Conservation (phyloP, 2,797 vertebrate genomes). For the Epinephelus awoara region DNA sequence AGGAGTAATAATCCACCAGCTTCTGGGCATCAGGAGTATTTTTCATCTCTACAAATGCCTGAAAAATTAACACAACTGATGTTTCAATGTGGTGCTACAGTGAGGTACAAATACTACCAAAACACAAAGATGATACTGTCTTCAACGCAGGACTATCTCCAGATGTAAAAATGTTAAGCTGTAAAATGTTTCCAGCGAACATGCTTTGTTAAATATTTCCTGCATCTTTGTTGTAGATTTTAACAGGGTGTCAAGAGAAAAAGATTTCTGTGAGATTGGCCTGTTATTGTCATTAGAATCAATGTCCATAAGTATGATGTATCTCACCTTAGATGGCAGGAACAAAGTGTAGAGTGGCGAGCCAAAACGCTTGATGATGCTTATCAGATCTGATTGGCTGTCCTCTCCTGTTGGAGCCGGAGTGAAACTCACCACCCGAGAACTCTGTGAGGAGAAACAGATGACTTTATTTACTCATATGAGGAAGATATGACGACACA, state of each 20-base stretch:
- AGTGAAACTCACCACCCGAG: constrained; percentile 78
- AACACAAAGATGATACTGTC: too few relatives aligned
- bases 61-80: background rate
- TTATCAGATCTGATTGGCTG: constrained; percentile 70
- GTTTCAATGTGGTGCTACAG: background rate
- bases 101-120: too few relatives aligned
- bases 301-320: too few relatives aligned
- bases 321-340: constrained; percentile 77
- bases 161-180: too few relatives aligned
- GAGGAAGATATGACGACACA: background rate
- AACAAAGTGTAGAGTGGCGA: constrained; percentile 77
- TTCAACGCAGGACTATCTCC: too few relatives aligned
- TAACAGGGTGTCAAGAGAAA: too few relatives aligned
- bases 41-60: constrained; percentile 84
- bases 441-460: constrained; percentile 62
- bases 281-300: too few relatives aligned
- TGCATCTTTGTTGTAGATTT: too few relatives aligned
- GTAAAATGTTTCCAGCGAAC: too few relatives aligned
- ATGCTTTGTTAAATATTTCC: too few relatives aligned
- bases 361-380: constrained; percentile 81
- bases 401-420: constrained; percentile 73
- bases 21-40: constrained; percentile 74
- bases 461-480: background rate
- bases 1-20: constrained; percentile 79
- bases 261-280: too few relatives aligned